A percentile compares a stretch with the other conserved stretches of the same genome.
Evolutionary conservation across 2,888 invertebrate genomes (phyloP).

Genomic region (Scaptomyza parva): DNA sequence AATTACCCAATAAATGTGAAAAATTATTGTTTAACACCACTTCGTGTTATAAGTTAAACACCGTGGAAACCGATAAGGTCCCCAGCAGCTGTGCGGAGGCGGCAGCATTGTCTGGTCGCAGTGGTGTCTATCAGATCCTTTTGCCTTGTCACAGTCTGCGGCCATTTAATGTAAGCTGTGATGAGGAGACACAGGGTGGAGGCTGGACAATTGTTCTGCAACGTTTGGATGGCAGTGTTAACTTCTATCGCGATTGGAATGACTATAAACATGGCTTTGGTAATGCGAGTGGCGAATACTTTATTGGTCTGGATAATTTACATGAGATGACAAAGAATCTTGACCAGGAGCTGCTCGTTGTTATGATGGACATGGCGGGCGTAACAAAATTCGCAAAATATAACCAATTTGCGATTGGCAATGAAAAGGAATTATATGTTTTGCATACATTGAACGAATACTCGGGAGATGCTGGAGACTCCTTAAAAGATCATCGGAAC

Average conservation of each 20-base stretch:
- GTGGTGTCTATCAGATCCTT: conserved; percentile 87
- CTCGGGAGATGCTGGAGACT: conserved; percentile 88
- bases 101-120: conserved; percentile 25
- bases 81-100: conserved; percentile 67
- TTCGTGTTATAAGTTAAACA: too few relatives aligned
- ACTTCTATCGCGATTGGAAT: conserved; percentile 88
- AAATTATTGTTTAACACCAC: too few relatives aligned
- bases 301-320: conserved; percentile 89
- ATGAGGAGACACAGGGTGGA: conserved; percentile 85
- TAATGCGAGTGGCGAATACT: conserved; percentile 89
- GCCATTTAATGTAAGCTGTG: conserved; percentile 87
- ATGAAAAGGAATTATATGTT: conserved; percentile 88
- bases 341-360: conserved; percentile 87
- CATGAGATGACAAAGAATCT: conserved; percentile 84
- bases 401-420: conserved; percentile 88
- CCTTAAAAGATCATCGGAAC: conserved; percentile 88
- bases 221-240: conserved; percentile 88
- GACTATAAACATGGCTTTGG: conserved; percentile 88
- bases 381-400: conserved; percentile 87
- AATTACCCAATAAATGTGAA: too few relatives aligned
- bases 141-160: conserved; percentile 85
- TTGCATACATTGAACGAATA: conserved; percentile 88
- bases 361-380: conserved; percentile 87
- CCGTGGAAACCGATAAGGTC: not conserved
- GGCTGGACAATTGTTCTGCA: conserved; percentile 90